Base-by-base conservation (phyloP, 2,888 invertebrate genomes). In the Artemia sinica region DNA sequence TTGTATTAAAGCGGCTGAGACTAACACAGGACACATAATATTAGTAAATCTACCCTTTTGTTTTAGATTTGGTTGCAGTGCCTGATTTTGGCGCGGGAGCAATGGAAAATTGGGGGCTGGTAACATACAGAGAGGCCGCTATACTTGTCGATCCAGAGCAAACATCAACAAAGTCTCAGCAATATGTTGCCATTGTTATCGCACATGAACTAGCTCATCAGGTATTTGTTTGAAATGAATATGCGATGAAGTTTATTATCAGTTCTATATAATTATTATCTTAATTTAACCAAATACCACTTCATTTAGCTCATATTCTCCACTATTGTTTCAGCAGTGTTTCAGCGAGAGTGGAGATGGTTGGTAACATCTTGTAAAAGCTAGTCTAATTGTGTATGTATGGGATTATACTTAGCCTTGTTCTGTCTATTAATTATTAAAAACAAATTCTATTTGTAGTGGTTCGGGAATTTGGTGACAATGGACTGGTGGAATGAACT, bases 401-500 rank as follows among this genome's bases (percentile, higher is more conserved):
- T n/a, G 18, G 8, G 41, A 7, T 5, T 41, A 10, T 9, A 50
- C 10, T n/a, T 41, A 12, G 13, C 5, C 65, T 51, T 68, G 12
- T 66, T 70, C 14, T 71, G 41, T 14, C n/a, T 67, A 13, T 58
- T 28, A 28, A 1, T 28, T 28, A 28, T 28, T 28, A 52, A 52
- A 52, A 52, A 52, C 13, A 52, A 52, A 58, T 14, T 9, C 8
- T 14, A 58, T 8, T 58, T 58, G 8, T 70, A 82, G 81, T 91
- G 90, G 90, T 89, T 90, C 77, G 90, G 90, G 65, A 93, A 94
- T 73, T 82, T 95, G 18, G 92, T 93, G 10, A 58, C 58, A 58
- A 58, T 94, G 80, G 87, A 89, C 74, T 92, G 91, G 91, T 92
- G 91, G 91, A 89, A 88, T 67, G 88, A 93, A 73, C 82, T 88